These are phyloP conservation scores for Trachemys scripta DNA, from an alignment of 2,113 vertebrate genomes.

Conservation along the genomic window DNA sequence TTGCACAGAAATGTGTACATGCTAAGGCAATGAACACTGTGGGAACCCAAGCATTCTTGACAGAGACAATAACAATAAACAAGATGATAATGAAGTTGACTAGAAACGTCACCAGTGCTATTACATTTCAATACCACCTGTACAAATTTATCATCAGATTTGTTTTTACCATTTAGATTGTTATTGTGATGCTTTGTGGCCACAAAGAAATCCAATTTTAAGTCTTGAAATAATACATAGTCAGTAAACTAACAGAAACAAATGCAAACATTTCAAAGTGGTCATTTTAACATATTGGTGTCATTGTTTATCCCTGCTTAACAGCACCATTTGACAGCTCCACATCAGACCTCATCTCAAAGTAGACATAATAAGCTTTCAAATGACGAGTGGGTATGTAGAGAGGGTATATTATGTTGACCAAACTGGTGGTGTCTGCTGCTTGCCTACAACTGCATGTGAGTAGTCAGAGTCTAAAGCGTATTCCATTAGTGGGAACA, in stretches of 20 bases:
- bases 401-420: neutral
- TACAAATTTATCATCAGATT: neutral
- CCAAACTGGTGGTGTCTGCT: neutral
- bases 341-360: neutral
- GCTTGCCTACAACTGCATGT: neutral
- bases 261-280: neutral
- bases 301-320: neutral
- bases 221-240: neutral
- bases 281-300: neutral
- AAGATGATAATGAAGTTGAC: no score
- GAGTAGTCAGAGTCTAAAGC: neutral
- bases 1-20: no score
- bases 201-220: neutral
- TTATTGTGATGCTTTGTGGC: neutral
- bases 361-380: neutral
- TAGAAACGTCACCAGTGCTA: neutral
- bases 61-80: no score
- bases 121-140: neutral
- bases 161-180: neutral
- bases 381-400: neutral
- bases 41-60: no score
- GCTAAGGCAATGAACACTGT: no score
- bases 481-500: neutral
- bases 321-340: neutral
- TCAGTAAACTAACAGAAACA: neutral